Evolutionary conservation across 2,888 invertebrate genomes (phyloP).

Genomic region (Eristalinus aeneus): DNA sequence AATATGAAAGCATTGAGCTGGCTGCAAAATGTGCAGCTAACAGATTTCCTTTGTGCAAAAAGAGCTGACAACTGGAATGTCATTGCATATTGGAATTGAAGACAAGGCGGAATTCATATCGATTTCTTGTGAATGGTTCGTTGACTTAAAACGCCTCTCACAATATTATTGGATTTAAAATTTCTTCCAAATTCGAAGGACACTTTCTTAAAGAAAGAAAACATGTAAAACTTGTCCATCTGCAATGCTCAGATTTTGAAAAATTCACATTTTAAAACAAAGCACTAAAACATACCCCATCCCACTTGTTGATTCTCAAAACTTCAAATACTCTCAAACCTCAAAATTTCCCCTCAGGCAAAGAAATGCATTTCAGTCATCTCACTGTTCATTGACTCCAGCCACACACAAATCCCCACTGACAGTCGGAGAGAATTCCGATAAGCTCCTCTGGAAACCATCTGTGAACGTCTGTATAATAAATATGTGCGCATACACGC

Average conservation of each 20-base stretch:
- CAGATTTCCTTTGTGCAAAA: too few species aligned
- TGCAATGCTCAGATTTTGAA: neutral
- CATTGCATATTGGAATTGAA: too few species aligned
- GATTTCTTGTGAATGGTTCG: too few species aligned
- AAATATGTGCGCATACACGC: neutral
- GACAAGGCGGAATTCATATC: too few species aligned
- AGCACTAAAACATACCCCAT: neutral
- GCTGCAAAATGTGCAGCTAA: too few species aligned
- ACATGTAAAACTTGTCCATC: too few species aligned
- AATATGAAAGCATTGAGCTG: too few species aligned
- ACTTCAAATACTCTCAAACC: neutral
- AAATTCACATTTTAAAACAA: neutral
- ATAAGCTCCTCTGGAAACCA: neutral
- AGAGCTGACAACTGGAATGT: too few species aligned
- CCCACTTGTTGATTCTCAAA: neutral
- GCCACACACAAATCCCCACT: neutral
- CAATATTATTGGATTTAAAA: too few species aligned
- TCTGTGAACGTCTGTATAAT: neutral
- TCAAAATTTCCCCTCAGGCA: neutral
- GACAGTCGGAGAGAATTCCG: neutral
- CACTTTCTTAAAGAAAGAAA: too few species aligned
- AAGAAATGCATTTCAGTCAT: neutral
- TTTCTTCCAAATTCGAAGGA: too few species aligned
- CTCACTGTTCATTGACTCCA: neutral
- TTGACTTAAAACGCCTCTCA: too few species aligned